Evolutionary conservation across 2,888 invertebrate genomes (phyloP).

Genomic region (Caenorhabditis becei): DNA sequence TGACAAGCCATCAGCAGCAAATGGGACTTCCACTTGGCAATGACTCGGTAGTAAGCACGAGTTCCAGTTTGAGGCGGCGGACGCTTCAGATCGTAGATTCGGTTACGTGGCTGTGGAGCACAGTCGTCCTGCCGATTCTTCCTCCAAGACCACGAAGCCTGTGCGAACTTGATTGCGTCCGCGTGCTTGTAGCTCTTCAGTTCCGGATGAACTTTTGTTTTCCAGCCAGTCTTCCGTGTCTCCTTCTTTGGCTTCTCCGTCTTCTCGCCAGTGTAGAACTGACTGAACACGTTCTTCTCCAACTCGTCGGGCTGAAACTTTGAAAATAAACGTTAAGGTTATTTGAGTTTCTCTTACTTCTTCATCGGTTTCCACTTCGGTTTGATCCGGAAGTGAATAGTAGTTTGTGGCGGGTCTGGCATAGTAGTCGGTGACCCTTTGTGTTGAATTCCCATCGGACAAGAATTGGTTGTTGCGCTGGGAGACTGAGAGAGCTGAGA

Average conservation of each 20-base stretch:
- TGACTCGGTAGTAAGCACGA: constrained; percentile 12
- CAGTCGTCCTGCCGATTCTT: not conserved
- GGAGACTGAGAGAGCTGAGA: too few relatives aligned
- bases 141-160: not conserved
- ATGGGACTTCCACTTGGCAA: not conserved
- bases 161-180: not conserved
- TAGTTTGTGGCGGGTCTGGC: too few relatives aligned
- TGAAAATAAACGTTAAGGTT: not conserved
- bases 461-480: too few relatives aligned
- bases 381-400: too few relatives aligned
- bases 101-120: too few relatives aligned
- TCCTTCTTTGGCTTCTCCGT: too few relatives aligned
- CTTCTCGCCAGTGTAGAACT: not conserved
- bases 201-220: too few relatives aligned
- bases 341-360: too few relatives aligned
- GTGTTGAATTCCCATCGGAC: too few relatives aligned
- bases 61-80: not conserved
- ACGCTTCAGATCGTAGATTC: not conserved
- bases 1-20: constrained; percentile 12
- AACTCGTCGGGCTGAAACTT: not conserved
- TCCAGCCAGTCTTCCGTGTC: too few relatives aligned
- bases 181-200: not conserved
- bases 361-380: too few relatives aligned
- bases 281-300: not conserved
- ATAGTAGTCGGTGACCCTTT: too few relatives aligned